Base-by-base conservation (phyloP, 37 sponge, comb jelly and placozoan species). In the Ephydatia muelleri region DNA sequence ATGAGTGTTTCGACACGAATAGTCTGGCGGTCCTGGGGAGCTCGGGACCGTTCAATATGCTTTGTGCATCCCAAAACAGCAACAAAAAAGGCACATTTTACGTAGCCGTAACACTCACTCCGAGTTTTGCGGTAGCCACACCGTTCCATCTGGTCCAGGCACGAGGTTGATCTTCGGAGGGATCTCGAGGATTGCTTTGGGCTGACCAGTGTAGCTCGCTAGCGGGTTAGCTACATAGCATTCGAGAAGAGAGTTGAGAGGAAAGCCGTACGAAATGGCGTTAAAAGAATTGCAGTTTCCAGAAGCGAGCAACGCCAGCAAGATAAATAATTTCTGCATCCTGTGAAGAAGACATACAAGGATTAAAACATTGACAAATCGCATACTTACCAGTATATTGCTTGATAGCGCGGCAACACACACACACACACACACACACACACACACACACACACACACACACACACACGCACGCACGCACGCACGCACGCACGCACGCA, bases 51-150 rank as follows among this genome's bases (percentile, higher is more conserved):
- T 57, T 13, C 19, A 57, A 19, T 1, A 19, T 57, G 1, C 6
- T 57, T 5, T 57, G 57, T 57, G 1, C 1, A 57, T 1, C 19
- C 6, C 16, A 57, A 4, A 1, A 57, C 57, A 57, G 0, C 9
- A 14, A 5, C 19, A 14, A 14, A 57, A 5, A n/a, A n/a, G n/a
- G n/a, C n/a, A n/a, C n/a, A n/a, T n/a, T n/a, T n/a, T n/a, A n/a
- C n/a, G n/a, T n/a, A n/a, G n/a, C n/a, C n/a, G n/a, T 57, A 57
- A 57, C 6, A 57, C 57, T 57, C 19, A 57, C 57, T 57, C 0
- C 0, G 57, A 57, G 57, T 57, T 57, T 57, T 57, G 57, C n/a
- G 80, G 80, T n/a, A 65, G 67, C 80, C 80, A 80, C 28, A 80
- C 68, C 36, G 68, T 67, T 5, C 68, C 68, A 38, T 37, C 3